Percentiles rank a stretch among this genome's conserved stretches.
phyloP scores from a whole-genome alignment of 2,888 invertebrate species.

The Notocelia uddmanniana region DNA sequence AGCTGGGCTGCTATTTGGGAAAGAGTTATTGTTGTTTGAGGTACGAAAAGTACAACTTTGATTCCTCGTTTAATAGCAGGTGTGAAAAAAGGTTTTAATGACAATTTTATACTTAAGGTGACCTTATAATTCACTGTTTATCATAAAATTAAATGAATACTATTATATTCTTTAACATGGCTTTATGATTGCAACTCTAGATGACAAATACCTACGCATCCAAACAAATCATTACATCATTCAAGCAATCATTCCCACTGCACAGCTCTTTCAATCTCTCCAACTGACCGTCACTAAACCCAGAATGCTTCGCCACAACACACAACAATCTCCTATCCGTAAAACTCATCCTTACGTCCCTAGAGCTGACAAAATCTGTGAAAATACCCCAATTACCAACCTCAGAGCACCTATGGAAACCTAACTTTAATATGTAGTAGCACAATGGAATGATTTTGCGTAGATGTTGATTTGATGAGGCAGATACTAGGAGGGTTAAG shows the following conservation, averaged over 20 bases:
- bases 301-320: slow-evolving; percentile 71
- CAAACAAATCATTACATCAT: slow-evolving; percentile 69
- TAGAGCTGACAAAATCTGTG: slow-evolving; percentile 55
- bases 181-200: too few relatives aligned
- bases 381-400: slow-evolving; percentile 62
- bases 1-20: too few relatives aligned
- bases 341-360: slow-evolving; percentile 63
- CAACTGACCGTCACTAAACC: slow-evolving; percentile 69
- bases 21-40: too few relatives aligned
- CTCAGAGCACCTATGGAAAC: slow-evolving; percentile 59
- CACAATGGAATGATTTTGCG: slow-evolving; percentile 64
- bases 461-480: slow-evolving; percentile 70
- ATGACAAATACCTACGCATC: slow-evolving; percentile 41
- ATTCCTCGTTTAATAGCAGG: too few relatives aligned
- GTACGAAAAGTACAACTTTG: too few relatives aligned
- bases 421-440: slow-evolving; percentile 65
- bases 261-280: slow-evolving; percentile 75
- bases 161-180: too few relatives aligned
- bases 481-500: slow-evolving; percentile 71
- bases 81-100: too few relatives aligned
- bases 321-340: slow-evolving; percentile 74
- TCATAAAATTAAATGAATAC: too few relatives aligned
- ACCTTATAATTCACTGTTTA: too few relatives aligned
- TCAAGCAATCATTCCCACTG: slow-evolving; percentile 63
- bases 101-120: too few relatives aligned